A percentile compares a stretch with the other conserved stretches of the same genome.
Conservation (phyloP, 2,797 vertebrate genomes). For the Tragopan temminckii region DNA sequence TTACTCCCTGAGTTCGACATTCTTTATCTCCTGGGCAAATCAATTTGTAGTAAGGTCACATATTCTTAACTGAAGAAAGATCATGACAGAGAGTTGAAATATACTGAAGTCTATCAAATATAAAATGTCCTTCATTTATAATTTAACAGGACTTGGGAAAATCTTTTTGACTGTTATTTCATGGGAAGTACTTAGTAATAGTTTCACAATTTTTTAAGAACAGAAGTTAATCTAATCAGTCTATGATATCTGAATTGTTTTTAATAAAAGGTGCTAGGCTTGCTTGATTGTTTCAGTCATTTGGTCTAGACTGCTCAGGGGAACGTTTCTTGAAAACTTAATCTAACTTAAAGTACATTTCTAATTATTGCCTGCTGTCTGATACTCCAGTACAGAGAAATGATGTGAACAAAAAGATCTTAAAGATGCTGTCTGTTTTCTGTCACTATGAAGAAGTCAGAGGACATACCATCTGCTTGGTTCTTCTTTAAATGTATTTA, state of each 20-base stretch:
- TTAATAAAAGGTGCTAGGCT: not conserved
- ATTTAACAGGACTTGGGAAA: not conserved
- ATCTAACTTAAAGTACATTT: not conserved
- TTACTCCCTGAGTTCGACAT: not conserved
- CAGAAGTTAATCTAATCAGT: not conserved
- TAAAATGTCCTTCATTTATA: not conserved
- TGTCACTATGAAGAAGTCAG: not conserved
- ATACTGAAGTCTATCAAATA: rapidly evolving
- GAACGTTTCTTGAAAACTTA: not conserved
- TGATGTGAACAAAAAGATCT: not conserved
- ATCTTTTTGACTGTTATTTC: not conserved
- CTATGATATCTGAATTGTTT: not conserved
- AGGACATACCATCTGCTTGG: not conserved
- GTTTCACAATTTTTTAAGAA: not conserved
- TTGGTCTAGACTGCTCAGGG: not conserved
- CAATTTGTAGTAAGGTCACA: not conserved
- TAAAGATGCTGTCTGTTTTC: not conserved
- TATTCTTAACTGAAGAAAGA: not conserved
- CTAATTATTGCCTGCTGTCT: not conserved
- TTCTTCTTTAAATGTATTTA: not conserved
- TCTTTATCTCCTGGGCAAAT: not conserved
- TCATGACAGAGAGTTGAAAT: not conserved
- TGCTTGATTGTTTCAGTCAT: not conserved
- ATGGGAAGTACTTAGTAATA: not conserved
- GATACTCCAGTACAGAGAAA: not conserved